These are phyloP conservation scores for Gasterosteus nipponicus DNA, from an alignment of 2,113 vertebrate genomes.

Conservation along the genomic window DNA sequence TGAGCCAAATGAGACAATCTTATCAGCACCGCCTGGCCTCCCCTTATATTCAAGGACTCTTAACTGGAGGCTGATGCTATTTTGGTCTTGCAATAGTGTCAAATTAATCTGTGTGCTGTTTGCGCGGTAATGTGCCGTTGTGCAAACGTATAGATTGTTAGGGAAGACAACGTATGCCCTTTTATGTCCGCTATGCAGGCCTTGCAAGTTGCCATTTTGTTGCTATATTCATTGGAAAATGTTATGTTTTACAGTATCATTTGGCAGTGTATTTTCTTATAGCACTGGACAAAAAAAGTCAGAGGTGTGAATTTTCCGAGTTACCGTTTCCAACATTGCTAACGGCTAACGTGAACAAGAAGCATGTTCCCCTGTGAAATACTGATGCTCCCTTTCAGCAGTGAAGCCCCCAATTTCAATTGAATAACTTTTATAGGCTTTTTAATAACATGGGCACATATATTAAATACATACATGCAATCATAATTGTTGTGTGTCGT, in stretches of 20 bases:
- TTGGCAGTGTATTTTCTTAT: conserved; percentile 31
- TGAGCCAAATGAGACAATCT: conserved; percentile 75
- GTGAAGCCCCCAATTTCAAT: too few species aligned
- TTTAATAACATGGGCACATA: not conserved
- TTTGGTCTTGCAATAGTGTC: conserved; percentile 66
- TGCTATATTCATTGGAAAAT: conserved; percentile 21
- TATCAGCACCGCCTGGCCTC: conserved; percentile 68
- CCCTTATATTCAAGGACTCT: conserved; percentile 73
- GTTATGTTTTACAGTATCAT: conserved; percentile 26
- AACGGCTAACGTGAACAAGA: too few species aligned
- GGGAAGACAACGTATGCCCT: conserved; percentile 38
- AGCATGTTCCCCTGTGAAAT: too few species aligned
- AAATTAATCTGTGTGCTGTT: conserved; percentile 68
- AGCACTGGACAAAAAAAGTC: not conserved
- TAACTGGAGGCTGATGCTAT: conserved; percentile 70
- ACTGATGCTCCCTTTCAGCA: too few species aligned
- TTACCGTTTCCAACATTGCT: not conserved
- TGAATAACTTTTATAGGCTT: not conserved
- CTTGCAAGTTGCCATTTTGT: conserved; percentile 4
- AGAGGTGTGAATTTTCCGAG: not conserved
- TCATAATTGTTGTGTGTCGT: too few species aligned
- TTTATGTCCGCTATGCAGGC: conserved; percentile 1
- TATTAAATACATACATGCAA: not conserved
- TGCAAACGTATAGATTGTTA: conserved; percentile 39
- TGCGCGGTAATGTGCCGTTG: conserved; percentile 54